phyloP scores from a whole-genome alignment of 2,888 invertebrate genomes.

The Ophion slaviceki region DNA sequence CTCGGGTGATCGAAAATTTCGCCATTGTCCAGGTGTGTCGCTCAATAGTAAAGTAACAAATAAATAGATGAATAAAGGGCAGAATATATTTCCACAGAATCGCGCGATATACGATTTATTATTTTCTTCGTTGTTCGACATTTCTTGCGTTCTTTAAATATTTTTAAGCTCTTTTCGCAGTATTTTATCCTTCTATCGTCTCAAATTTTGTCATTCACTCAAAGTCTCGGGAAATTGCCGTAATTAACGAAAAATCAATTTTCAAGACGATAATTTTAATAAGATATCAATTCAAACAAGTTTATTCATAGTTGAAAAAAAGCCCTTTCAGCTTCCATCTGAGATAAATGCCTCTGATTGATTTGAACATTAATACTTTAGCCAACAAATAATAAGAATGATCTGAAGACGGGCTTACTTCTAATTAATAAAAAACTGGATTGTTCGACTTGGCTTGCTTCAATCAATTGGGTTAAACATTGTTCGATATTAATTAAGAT shows the following conservation, averaged over 20 bases:
- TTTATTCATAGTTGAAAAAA: too few relatives aligned
- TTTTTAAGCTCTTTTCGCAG: not conserved
- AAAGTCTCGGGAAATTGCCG: not conserved
- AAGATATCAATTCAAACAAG: too few relatives aligned
- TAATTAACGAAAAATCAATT: not conserved
- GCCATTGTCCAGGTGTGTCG: conserved; percentile 64
- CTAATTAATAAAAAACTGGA: not conserved
- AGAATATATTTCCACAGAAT: not conserved
- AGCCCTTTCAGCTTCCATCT: too few relatives aligned
- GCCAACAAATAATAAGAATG: not conserved
- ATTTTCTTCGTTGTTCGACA: not conserved
- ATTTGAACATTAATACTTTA: too few relatives aligned
- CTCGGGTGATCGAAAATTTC: conserved; percentile 24
- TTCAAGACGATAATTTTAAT: not conserved
- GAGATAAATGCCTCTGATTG: too few relatives aligned
- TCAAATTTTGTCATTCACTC: not conserved
- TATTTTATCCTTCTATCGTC: too few relatives aligned
- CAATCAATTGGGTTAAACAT: not conserved
- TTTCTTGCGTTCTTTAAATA: not conserved
- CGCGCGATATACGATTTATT: not conserved
- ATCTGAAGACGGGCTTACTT: not conserved
- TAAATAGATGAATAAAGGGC: not conserved
- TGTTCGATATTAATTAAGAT: not conserved
- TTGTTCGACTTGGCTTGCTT: not conserved
- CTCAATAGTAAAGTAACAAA: conserved; percentile 61